These are phyloP conservation scores for Pterobdella sp. DNA, from an alignment of 2,888 invertebrate species.

Conservation along the genomic window DNA sequence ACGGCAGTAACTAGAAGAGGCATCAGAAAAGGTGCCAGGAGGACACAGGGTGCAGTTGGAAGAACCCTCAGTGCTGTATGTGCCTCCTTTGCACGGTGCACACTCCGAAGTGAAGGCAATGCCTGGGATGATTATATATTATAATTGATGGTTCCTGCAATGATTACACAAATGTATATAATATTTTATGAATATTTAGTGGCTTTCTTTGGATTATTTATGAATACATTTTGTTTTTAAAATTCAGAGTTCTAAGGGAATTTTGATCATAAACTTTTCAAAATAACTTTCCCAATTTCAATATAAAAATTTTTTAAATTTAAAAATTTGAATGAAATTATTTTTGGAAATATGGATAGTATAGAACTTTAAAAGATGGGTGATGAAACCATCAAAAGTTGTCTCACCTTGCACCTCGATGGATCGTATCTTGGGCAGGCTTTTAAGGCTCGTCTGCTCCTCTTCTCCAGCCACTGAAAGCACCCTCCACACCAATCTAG, in stretches of 20 bases:
- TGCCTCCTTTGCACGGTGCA: slow-evolving; percentile 53
- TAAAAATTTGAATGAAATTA: no score
- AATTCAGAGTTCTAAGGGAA: no score
- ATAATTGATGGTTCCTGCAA: no score
- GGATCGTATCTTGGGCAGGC: slow-evolving; percentile 3
- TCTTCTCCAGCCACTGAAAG: slow-evolving; percentile 7
- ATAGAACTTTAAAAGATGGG: no score
- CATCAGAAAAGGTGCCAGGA: slow-evolving; percentile 51
- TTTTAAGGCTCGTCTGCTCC: slow-evolving; percentile 2
- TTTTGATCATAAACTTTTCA: no score
- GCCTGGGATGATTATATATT: slow-evolving; percentile 50
- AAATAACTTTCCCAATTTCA: no score
- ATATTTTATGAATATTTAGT: no score
- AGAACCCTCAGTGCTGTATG: slow-evolving; percentile 50
- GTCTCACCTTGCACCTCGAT: slow-evolving; percentile 24
- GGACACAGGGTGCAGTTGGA: slow-evolving; percentile 52
- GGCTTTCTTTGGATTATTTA: no score
- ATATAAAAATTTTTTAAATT: no score
- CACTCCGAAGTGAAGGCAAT: slow-evolving; percentile 57
- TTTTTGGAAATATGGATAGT: no score
- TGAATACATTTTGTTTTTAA: no score
- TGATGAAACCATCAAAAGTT: not conserved
- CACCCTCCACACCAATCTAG: slow-evolving; percentile 22
- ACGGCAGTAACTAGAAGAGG: slow-evolving; percentile 52
- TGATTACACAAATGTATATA: no score